Percentiles rank a stretch among this genome's conserved stretches.
phyloP scores from a whole-genome alignment of 2,888 invertebrate genomes.

The Cryptus armator region DNA sequence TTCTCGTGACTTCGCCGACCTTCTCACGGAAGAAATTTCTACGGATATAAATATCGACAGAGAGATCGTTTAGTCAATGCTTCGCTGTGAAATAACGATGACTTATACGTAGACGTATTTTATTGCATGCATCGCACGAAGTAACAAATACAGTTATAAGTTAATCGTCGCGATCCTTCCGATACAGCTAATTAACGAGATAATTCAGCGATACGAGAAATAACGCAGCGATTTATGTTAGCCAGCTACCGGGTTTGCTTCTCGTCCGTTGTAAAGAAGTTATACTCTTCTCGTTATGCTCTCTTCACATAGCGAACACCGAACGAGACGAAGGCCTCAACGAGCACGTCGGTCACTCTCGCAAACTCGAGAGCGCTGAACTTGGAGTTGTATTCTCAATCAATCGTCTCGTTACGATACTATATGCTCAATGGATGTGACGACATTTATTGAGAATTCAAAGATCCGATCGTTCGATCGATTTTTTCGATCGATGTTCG shows the following conservation, averaged over 20 bases:
- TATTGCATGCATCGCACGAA: not conserved
- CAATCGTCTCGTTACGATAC: not conserved
- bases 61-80: not conserved
- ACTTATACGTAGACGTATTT: too few relatives aligned
- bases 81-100: too few relatives aligned
- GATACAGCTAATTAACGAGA: slow-evolving; percentile 52
- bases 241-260: not conserved
- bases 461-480: not conserved
- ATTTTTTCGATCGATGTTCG: too few relatives aligned
- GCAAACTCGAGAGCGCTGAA: slow-evolving; percentile 30
- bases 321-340: not conserved
- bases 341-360: slow-evolving; percentile 21
- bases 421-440: not conserved
- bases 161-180: slow-evolving; percentile 19
- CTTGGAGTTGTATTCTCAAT: slow-evolving; percentile 31
- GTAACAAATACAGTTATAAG: slow-evolving; percentile 41
- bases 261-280: not conserved
- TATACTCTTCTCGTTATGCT: slow-evolving; percentile 77
- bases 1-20: not conserved
- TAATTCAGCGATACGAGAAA: slow-evolving; percentile 34
- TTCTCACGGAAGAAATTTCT: not conserved
- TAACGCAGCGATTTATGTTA: slow-evolving; percentile 23
- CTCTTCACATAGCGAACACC: slow-evolving; percentile 77
- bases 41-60: not conserved
- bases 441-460: not conserved